Conservation (phyloP, 92 coral and sea anemone species). For the Phymanthus crucifer region DNA sequence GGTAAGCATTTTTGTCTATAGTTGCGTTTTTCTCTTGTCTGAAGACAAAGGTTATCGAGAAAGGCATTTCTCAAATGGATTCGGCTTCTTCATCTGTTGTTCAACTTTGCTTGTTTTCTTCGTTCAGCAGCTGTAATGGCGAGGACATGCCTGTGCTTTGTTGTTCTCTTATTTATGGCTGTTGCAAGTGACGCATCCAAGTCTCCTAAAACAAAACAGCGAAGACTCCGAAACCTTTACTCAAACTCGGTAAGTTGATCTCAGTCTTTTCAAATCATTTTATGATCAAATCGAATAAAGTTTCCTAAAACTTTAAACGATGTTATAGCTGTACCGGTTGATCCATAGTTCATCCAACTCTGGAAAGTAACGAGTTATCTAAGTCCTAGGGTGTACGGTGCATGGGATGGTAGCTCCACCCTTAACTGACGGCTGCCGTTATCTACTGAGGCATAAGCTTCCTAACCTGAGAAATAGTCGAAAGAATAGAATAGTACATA, state of each 20-base stretch:
- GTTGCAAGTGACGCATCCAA: neutral
- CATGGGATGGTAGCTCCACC: too few relatives aligned
- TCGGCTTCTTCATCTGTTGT: neutral
- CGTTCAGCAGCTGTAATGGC: neutral
- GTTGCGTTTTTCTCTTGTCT: neutral
- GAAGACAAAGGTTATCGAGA: constrained; percentile 5
- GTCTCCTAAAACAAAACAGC: neutral
- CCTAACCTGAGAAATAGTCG: too few relatives aligned
- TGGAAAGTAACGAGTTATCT: too few relatives aligned
- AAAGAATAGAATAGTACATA: too few relatives aligned
- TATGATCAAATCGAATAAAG: neutral
- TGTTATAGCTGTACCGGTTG: too few relatives aligned
- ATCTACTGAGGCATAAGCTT: too few relatives aligned
- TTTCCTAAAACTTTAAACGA: too few relatives aligned
- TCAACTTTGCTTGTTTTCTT: neutral
- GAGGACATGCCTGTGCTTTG: neutral
- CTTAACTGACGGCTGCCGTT: too few relatives aligned
- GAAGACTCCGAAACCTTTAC: constrained; percentile 12
- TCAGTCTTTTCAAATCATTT: too few relatives aligned
- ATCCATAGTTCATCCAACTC: neutral
- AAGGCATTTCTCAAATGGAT: neutral
- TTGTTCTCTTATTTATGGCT: neutral
- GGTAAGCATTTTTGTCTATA: neutral
- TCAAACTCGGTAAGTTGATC: constrained; percentile 9
- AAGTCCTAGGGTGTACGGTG: too few relatives aligned